These are phyloP conservation scores for Hypselothyrea guttata DNA, from an alignment of 2,888 invertebrate genomes.

Conservation along the genomic window DNA sequence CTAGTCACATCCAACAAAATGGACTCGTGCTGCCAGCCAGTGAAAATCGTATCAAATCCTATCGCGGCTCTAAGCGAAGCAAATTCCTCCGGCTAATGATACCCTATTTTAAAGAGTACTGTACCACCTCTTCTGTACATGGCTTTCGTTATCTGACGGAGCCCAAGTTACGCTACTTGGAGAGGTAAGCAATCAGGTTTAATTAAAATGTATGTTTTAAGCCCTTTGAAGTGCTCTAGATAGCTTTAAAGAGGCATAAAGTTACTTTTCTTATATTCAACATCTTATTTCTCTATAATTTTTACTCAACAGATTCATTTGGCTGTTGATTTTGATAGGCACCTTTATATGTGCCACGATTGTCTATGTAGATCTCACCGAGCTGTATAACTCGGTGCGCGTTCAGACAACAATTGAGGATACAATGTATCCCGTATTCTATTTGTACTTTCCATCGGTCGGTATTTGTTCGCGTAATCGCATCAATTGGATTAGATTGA, in stretches of 20 bases:
- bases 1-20: constrained; percentile 24
- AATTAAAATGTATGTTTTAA: too few relatives aligned
- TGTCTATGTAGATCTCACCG: constrained; percentile 71
- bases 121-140: constrained; percentile 73
- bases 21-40: constrained; percentile 10
- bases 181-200: constrained; percentile 74
- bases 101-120: constrained; percentile 71
- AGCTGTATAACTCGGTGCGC: constrained; percentile 64
- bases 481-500: constrained; percentile 69
- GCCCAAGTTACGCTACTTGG: constrained; percentile 66
- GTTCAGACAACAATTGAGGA: constrained; percentile 78
- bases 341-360: constrained; percentile 63
- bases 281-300: too few relatives aligned
- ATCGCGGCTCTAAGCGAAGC: constrained; percentile 11
- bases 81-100: constrained; percentile 19
- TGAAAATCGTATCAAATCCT: background rate
- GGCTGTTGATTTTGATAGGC: constrained; percentile 71
- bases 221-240: too few relatives aligned
- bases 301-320: constrained; percentile 59
- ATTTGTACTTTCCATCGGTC: constrained; percentile 77
- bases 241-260: too few relatives aligned
- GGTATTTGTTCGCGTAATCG: constrained; percentile 78
- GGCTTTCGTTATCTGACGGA: constrained; percentile 77
- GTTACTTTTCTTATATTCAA: too few relatives aligned
- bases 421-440: constrained; percentile 74